Evolutionary conservation across 2,113 vertebrate genomes (phyloP).

Genomic region (Campylomormyrus numenius): DNA sequence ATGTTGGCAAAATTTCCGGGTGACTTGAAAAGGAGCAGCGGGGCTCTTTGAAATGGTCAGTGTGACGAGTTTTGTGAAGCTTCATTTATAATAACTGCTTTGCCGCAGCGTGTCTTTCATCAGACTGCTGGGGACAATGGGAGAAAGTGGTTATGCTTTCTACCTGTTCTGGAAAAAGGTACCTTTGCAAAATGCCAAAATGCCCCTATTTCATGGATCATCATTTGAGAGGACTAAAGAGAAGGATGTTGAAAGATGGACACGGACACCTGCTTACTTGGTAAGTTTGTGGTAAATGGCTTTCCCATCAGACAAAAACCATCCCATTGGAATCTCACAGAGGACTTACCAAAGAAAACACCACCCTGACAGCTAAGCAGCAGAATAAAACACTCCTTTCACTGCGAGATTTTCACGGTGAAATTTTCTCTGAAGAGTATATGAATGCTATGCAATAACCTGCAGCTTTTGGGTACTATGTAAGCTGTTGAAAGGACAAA

Average conservation of each 20-base stretch:
- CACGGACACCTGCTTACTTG: background rate
- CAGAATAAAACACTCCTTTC: background rate
- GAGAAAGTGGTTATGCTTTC: background rate
- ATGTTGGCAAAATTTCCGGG: background rate
- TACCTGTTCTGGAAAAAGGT: background rate
- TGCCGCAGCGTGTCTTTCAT: background rate
- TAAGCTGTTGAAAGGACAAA: background rate
- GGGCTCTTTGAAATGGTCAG: background rate
- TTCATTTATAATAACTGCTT: background rate
- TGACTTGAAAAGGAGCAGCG: background rate
- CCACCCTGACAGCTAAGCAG: background rate
- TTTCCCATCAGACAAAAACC: background rate
- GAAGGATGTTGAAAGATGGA: background rate
- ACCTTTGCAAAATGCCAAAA: background rate
- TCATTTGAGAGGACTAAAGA: background rate
- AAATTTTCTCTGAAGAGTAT: background rate
- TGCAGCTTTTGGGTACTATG: background rate
- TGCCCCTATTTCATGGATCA: background rate
- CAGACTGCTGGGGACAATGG: background rate
- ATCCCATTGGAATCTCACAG: background rate
- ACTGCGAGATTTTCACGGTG: background rate
- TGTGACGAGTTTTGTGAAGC: background rate
- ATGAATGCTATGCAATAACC: background rate
- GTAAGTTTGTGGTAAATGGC: background rate
- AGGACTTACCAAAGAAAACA: background rate